Evolutionary conservation across 2,797 vertebrate genomes (phyloP), one percentile per base, ranked within the genome.

Genomic region (Hemibagrus guttatus): DNA sequence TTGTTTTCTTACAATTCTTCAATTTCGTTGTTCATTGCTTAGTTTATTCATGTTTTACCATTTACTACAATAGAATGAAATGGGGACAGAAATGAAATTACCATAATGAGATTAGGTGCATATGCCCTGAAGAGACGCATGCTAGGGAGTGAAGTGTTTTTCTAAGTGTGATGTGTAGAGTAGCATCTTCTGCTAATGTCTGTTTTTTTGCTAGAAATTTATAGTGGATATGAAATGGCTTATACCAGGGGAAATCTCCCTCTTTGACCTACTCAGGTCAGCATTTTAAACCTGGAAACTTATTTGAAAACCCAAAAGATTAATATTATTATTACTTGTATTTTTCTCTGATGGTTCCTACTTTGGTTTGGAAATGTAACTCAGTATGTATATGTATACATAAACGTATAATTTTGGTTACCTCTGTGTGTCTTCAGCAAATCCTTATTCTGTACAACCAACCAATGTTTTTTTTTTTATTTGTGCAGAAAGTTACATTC

Each of bases 331-430:
- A 84, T 88, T 85, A 83, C 80, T 56, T 87, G 68, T 87, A 78
- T 54, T 83, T 76, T 54, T 56, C 72, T 61, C 61, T 63, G 61
- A 87, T 71, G 78, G 85, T 76, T 90, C 83, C 63, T 85, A 81
- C 74, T 90, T 90, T 87, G 76, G 81, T 90, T 92, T 91, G 85
- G 74, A 90, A 88, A 84, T 90, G 88, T 88, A 87, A 91, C 78
- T 86, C 42, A 74, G 82, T 89, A 84, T 92, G 87, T 92, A 89
- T 88, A 88, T 88, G 89, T 89, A 91, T 87, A 89, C 88, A 91
- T 90, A 92, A 92, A 91, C 87, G 31, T 92, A 90, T 91, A 90
- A 89, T 91, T 92, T 92, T 91, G 90, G 83, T 90, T 90, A 90
- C 31, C 28, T 64, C 26, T 74, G 52, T 89, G 79, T 85, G 83